phyloP scores from a whole-genome alignment of 1,140 invertebrate species.

The Papilio machaon region DNA sequence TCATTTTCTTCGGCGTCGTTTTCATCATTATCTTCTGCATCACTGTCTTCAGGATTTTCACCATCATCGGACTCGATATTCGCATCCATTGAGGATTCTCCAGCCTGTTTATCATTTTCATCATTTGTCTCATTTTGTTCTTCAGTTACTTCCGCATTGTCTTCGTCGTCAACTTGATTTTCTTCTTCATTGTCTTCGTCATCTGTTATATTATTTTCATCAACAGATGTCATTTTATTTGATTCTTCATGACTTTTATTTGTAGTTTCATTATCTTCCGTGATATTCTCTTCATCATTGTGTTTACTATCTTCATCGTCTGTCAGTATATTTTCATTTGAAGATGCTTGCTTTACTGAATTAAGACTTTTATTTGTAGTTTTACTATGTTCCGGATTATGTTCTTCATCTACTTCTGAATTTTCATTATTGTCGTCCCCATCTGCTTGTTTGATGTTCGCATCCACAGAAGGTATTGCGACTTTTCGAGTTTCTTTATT shows the following conservation, averaged over 20 bases:
- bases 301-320: background rate
- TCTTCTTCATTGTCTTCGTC: slow-evolving; percentile 32
- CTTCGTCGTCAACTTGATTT: slow-evolving; percentile 42
- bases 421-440: slow-evolving; percentile 38
- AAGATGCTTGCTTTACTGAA: background rate
- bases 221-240: background rate
- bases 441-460: background rate
- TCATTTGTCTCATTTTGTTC: slow-evolving; percentile 29
- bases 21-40: slow-evolving; percentile 37
- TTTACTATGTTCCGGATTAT: slow-evolving; percentile 6
- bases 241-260: background rate
- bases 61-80: slow-evolving; percentile 35
- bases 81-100: background rate
- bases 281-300: background rate
- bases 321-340: background rate
- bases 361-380: background rate
- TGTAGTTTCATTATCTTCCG: background rate
- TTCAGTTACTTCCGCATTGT: slow-evolving; percentile 17
- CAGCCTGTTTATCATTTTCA: background rate
- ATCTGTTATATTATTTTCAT: slow-evolving; percentile 13
- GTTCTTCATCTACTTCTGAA: slow-evolving; percentile 33
- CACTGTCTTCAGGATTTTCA: slow-evolving; percentile 31
- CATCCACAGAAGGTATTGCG: background rate
- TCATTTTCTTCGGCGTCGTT: slow-evolving; percentile 29
- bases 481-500: slow-evolving; percentile 35